phyloP scores from a whole-genome alignment of 2,113 vertebrate genomes.

The Leucopternis melanops region DNA sequence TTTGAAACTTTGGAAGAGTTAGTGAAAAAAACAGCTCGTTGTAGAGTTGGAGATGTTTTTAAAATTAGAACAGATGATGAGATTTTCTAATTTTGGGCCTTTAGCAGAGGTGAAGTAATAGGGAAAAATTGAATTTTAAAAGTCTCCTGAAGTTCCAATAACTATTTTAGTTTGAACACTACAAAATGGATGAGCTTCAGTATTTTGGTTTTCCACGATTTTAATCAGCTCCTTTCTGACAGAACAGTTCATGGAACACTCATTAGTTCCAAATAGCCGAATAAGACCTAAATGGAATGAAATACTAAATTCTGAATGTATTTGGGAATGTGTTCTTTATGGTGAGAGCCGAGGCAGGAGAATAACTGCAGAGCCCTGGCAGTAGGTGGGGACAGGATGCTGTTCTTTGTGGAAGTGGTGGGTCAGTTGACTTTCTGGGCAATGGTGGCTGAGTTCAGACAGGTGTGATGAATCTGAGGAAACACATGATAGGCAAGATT shows the following conservation, averaged over 20 bases:
- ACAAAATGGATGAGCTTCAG: neutral
- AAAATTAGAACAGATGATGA: neutral
- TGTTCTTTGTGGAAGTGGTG: neutral
- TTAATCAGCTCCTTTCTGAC: neutral
- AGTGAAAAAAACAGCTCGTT: neutral
- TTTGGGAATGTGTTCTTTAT: neutral
- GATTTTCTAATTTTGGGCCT: neutral
- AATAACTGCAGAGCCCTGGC: neutral
- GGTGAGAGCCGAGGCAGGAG: neutral
- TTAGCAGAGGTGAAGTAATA: neutral
- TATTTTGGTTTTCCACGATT: neutral
- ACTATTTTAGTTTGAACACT: neutral
- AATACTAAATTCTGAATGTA: neutral
- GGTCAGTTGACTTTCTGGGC: neutral
- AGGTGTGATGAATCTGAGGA: neutral
- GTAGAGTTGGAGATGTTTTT: neutral
- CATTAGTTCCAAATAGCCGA: neutral
- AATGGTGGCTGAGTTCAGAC: neutral
- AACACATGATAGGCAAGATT: neutral
- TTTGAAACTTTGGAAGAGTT: neutral
- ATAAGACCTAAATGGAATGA: neutral
- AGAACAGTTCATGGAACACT: neutral
- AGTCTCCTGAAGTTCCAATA: neutral
- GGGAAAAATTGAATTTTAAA: neutral
- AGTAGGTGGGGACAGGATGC: neutral